Percentiles rank a stretch among this genome's conserved stretches.
Conservation (phyloP, 2,113 vertebrate species). For the Ageneiosus marmoratus region DNA sequence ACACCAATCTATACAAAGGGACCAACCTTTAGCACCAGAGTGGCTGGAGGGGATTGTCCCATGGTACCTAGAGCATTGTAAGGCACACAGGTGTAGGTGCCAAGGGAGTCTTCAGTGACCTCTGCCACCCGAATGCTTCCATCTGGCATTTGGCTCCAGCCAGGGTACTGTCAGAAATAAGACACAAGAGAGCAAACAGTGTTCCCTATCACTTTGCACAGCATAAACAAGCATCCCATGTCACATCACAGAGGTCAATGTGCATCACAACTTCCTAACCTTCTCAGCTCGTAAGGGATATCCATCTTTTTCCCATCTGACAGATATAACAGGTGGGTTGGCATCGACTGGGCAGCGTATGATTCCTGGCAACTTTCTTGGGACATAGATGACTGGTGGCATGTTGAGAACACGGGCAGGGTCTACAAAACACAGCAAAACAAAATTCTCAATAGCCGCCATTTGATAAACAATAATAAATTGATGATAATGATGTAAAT, state of each 20-base stretch:
- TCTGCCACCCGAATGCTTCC: conserved; percentile 96
- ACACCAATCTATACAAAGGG: background rate
- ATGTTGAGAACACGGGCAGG: conserved; percentile 98
- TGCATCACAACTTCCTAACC: conserved; percentile 67
- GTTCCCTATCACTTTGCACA: background rate
- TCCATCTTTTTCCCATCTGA: conserved; percentile 98
- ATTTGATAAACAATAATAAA: background rate
- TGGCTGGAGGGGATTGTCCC: conserved; percentile 96
- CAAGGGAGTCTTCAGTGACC: conserved; percentile 97
- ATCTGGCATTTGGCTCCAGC: conserved; percentile 92
- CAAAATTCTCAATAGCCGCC: background rate
- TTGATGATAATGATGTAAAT: background rate
- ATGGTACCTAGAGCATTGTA: conserved; percentile 98
- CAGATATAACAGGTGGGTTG: conserved; percentile 89
- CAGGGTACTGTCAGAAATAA: conserved; percentile 77
- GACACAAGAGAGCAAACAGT: conserved; percentile 10
- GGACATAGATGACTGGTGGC: conserved; percentile 95
- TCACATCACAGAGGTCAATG: background rate
- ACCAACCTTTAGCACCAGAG: conserved; percentile 97
- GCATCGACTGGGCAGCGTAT: conserved; percentile 97
- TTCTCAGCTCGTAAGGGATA: conserved; percentile 93
- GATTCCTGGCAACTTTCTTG: conserved; percentile 93
- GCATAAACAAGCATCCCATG: background rate
- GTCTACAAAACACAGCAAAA: conserved; percentile 69
- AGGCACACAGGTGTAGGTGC: conserved; percentile 99